Conservation (phyloP, 1,140 invertebrate species). For the Macrosteles quadrilineatus region DNA sequence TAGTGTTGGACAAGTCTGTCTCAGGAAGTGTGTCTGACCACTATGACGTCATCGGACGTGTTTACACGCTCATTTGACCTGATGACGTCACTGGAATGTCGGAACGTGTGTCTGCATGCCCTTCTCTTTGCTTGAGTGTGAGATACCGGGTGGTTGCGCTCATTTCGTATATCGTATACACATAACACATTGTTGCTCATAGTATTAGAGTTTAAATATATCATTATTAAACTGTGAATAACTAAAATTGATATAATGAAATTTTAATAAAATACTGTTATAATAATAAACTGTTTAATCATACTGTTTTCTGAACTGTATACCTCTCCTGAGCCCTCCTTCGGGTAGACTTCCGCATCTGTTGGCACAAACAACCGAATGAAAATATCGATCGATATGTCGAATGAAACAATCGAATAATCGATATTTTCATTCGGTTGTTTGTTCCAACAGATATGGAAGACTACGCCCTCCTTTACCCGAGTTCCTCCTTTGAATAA, state of each 20-base stretch:
- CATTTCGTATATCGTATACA: constrained; percentile 21
- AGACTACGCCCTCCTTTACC: too few species aligned
- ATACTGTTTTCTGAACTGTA: constrained; percentile 8
- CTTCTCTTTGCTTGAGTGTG: constrained; percentile 7
- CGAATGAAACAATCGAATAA: too few species aligned
- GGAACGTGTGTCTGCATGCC: background rate
- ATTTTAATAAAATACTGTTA: constrained; percentile 39
- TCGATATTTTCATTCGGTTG: too few species aligned
- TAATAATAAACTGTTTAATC: constrained; percentile 34
- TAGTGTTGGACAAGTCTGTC: too few species aligned
- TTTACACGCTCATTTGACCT: background rate
- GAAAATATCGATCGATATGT: too few species aligned
- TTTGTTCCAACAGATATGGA: too few species aligned
- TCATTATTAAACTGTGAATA: constrained; percentile 33
- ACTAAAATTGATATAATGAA: constrained; percentile 36
- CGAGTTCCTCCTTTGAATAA: too few species aligned
- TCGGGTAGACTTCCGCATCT: too few species aligned
- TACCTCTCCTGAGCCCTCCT: background rate
- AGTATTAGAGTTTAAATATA: constrained; percentile 32
- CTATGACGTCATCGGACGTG: too few species aligned
- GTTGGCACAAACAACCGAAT: too few species aligned
- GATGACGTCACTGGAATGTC: background rate
- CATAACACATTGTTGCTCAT: constrained; percentile 37
- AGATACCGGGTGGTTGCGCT: background rate
- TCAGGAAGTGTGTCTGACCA: too few species aligned